Evolutionary conservation across 2,113 vertebrate genomes (phyloP), one percentile per base, ranked within the genome.

Genomic region (Paradoxurus hermaphroditus): DNA sequence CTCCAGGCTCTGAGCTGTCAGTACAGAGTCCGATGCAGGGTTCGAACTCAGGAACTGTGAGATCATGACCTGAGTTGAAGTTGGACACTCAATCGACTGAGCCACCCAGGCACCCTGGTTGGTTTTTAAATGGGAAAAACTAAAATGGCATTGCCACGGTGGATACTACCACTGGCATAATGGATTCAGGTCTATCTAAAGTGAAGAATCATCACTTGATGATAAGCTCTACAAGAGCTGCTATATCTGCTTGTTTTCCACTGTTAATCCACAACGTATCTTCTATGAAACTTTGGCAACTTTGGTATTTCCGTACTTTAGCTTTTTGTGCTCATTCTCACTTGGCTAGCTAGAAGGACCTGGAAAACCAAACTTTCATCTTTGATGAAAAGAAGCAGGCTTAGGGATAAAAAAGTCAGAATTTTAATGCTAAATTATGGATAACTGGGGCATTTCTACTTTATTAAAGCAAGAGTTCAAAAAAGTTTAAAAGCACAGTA

Each of bases 311-410:
- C 67, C 53, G 12, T 51, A 73, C 16, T 78, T 87, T 75, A 97
- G 25, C 18, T 70, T 75, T 59, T 39, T 62, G n/a, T 56, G 53
- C 34, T 92, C 86, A 46, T 46, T 94, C 70, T 96, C 68, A 72
- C 18, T 39, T 90, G n/a, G 46, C 67, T 79, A 91, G 25, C 59
- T 89, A 11, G 41, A 90, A 27, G 51, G n/a, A 84, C 36, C n/a
- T 49, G 29, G 63, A 63, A 97, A 83, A n/a, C 18, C 36, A 78
- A 79, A 84, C 39, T 41, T 95, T 90, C 59, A 65, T 78, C 91
- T 91, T 77, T 87, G 36, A 97, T 41, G 25, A 41, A 89, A 96
- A 97, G 25, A 92, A 59, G n/a, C 51, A 93, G 8, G 34, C 56
- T 94, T 70, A 82, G 14, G 90, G 41, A 41, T 70, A 44, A 73